phyloP scores from a whole-genome alignment of 1,140 invertebrate genomes.

The Zaprionus camerounensis region DNA sequence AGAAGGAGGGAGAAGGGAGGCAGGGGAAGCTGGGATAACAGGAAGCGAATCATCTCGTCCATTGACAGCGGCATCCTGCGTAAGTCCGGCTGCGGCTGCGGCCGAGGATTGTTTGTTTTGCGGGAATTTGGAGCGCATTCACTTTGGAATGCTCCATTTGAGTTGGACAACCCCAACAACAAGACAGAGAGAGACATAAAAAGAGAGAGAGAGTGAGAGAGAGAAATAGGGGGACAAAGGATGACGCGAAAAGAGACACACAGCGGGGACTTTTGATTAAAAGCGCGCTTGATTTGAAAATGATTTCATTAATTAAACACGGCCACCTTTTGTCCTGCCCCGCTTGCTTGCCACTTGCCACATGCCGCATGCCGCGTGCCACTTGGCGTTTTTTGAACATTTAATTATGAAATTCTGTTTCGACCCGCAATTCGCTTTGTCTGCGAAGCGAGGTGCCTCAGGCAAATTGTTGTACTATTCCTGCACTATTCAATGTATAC shows the following conservation, averaged over 20 bases:
- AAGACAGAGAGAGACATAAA: conserved; percentile 14
- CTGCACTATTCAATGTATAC: not conserved
- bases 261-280: conserved; percentile 57
- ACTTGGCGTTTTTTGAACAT: conserved; percentile 23
- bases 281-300: conserved; percentile 72
- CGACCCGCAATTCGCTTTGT: conserved; percentile 3
- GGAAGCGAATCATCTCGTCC: conserved; percentile 41
- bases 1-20: not conserved
- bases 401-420: conserved; percentile 25
- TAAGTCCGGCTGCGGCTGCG: conserved; percentile 1
- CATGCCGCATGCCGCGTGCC: not conserved
- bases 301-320: conserved; percentile 73
- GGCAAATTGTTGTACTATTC: conserved; percentile 16
- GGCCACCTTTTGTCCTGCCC: conserved; percentile 19
- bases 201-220: conserved; percentile 3
- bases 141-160: conserved; percentile 36
- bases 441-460: not conserved
- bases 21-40: not conserved
- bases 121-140: conserved; percentile 19
- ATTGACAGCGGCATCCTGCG: conserved; percentile 25
- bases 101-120: conserved; percentile 17
- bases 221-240: conserved; percentile 36
- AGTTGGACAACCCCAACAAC: conserved; percentile 8
- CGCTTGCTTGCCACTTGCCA: not conserved
- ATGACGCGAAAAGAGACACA: conserved; percentile 6